phyloP scores from a whole-genome alignment of 2,888 invertebrate species.

The Danaus chrysippus region DNA sequence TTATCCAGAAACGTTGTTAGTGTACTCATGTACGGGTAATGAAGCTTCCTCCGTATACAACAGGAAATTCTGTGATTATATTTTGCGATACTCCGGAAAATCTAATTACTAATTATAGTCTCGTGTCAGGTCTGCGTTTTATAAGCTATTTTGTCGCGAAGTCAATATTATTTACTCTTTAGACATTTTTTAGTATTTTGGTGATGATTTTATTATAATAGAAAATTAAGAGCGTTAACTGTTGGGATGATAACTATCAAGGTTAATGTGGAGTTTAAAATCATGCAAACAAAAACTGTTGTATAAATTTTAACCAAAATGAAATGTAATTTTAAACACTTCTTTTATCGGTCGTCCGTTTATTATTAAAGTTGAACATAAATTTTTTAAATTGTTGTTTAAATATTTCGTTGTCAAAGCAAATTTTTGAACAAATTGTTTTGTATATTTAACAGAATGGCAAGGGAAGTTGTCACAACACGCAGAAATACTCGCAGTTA shows the following conservation, averaged over 20 bases:
- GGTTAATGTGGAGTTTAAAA: too few species aligned
- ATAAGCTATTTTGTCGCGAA: neutral
- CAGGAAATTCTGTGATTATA: neutral
- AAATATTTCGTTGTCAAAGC: too few species aligned
- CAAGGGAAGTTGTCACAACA: constrained; percentile 1
- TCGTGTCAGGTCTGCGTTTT: neutral
- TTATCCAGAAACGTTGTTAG: constrained; percentile 2
- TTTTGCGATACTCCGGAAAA: constrained; percentile 1
- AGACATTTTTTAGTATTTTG: neutral
- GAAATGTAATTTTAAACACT: too few species aligned
- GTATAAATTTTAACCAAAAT: too few species aligned
- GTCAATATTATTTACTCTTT: neutral
- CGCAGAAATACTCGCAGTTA: neutral
- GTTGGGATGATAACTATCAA: too few species aligned
- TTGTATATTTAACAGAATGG: constrained; percentile 8
- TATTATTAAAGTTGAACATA: too few species aligned
- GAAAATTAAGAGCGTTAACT: too few species aligned
- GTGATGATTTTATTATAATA: too few species aligned
- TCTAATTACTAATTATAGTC: constrained; percentile 5
- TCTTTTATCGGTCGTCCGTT: too few species aligned
- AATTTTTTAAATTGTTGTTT: too few species aligned
- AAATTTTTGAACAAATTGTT: neutral
- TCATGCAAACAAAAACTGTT: too few species aligned
- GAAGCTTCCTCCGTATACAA: constrained; percentile 3
- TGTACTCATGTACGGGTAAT: neutral